phyloP scores from a whole-genome alignment of 2,113 vertebrate species.

The Ranitomeya variabilis region DNA sequence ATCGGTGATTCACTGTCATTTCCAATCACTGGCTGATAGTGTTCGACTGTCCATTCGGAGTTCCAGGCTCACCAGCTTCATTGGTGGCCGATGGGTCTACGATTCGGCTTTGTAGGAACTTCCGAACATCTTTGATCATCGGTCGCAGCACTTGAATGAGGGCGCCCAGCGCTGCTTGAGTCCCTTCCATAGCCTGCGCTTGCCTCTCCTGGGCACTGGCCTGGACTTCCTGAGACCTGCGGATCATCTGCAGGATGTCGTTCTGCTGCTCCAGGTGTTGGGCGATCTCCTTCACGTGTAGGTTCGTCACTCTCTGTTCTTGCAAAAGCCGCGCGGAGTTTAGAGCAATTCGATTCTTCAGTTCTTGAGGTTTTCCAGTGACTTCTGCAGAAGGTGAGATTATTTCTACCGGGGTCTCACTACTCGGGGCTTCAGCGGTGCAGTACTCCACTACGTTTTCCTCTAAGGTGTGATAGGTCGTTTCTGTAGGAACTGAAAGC shows the following conservation, averaged over 20 bases:
- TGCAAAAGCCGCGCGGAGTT: conserved; percentile 94
- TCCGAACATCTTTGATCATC: conserved; percentile 90
- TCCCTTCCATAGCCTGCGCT: conserved; percentile 94
- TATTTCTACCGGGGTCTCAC: conserved; percentile 85
- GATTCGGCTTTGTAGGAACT: conserved; percentile 84
- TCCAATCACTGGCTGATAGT: conserved; percentile 68
- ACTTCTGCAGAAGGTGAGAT: conserved; percentile 77
- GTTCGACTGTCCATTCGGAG: conserved; percentile 71
- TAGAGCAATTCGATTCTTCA: conserved; percentile 93
- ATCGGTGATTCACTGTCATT: neutral
- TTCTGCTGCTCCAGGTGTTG: conserved; percentile 96
- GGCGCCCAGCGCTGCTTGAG: conserved; percentile 88
- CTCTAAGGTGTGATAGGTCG: conserved; percentile 88
- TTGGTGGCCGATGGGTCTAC: conserved; percentile 60
- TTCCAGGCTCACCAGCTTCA: conserved; percentile 63
- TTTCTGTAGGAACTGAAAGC: conserved; percentile 79
- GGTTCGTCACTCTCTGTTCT: conserved; percentile 93
- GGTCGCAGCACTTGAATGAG: conserved; percentile 92
- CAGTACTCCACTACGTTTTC: conserved; percentile 95
- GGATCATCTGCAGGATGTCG: conserved; percentile 91
- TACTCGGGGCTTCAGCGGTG: conserved; percentile 80
- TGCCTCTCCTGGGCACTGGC: conserved; percentile 93
- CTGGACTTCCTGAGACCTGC: conserved; percentile 92
- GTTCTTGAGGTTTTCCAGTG: conserved; percentile 87
- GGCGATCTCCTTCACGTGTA: conserved; percentile 92